Base-by-base conservation (phyloP, 2,888 invertebrate species). In the Ormyrus rosae region DNA sequence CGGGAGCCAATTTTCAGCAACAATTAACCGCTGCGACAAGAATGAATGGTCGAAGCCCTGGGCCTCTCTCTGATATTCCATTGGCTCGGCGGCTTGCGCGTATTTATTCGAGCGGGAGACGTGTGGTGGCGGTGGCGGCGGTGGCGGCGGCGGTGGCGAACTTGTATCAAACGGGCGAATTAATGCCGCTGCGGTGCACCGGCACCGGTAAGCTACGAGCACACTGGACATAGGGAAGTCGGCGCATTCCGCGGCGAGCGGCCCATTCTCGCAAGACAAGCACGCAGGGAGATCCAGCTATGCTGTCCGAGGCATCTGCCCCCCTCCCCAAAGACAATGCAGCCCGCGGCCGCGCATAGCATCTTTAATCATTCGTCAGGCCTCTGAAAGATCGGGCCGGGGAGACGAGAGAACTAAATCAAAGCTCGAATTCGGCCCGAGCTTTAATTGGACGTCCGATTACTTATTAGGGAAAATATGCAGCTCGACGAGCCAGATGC, bases 231-330 rank as follows among this genome's bases (percentile, higher is more conserved):
- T 63, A 56, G 69, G 61, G 61, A 56, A 68, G 50, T 46, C 10
- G 50, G 7, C 19, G 65, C 58, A 71, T 71, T 55, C 56, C 48
- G 48, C 19, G 51, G 13, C 34, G 19, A 50, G 53, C 13, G 34
- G 34, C n/a, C 45, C 72, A 75, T 75, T 68, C 78, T 78, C 55
- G 55, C 53, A 50, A 70, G 73, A 78, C 77, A 78, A 71, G 45
- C 0, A 45, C 34, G 34, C 48, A 48, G 71, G 13, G 46, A 53
- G 55, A 51, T 9, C 34, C 53, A 60, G 56, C 50, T 53, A 50
- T 58, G 77, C 19, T 34, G 71, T 65, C 55, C 46, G 51, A 10
- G 78, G 78, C 78, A 78, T 78, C 68, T 68, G 78, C 19, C 34
- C 48, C 51, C 69, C 46, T 13, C 2, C 68, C 56, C 69, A 19